These are phyloP conservation scores for Ammospiza nelsoni DNA, from an alignment of 2,113 vertebrate species.

Conservation along the genomic window DNA sequence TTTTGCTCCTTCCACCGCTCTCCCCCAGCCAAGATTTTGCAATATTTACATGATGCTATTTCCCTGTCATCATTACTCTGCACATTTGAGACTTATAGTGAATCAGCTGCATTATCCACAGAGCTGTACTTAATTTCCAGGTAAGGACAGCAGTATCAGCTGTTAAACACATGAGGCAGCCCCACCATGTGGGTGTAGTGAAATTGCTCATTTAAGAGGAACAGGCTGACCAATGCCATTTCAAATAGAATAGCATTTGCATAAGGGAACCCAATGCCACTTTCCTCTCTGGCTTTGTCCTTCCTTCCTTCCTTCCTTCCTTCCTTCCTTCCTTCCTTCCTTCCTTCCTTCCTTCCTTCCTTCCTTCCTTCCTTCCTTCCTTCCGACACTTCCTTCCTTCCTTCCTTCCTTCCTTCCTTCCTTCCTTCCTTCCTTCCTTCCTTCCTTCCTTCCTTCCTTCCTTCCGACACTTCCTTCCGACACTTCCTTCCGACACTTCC, in stretches of 20 bases:
- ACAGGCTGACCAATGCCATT: background rate
- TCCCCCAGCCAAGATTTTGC: background rate
- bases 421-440: background rate
- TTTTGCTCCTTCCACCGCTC: background rate
- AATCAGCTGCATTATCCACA: background rate
- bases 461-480: background rate
- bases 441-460: background rate
- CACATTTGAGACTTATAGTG: background rate
- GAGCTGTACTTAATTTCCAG: background rate
- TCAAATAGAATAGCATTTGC: background rate
- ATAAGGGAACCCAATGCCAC: background rate
- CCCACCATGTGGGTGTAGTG: background rate
- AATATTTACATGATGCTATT: background rate
- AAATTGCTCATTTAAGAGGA: background rate
- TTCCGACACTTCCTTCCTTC: no score
- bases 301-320: no score
- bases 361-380: no score
- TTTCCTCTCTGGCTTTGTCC: background rate
- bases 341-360: no score
- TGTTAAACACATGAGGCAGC: background rate
- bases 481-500: no score
- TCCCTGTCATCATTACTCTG: background rate
- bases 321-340: background rate
- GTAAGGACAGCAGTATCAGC: background rate
- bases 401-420: no score